A percentile compares a stretch with the other conserved stretches of the same genome.
Conservation (phyloP, 2,888 invertebrate species). For the Macrosoma leucophasiata region DNA sequence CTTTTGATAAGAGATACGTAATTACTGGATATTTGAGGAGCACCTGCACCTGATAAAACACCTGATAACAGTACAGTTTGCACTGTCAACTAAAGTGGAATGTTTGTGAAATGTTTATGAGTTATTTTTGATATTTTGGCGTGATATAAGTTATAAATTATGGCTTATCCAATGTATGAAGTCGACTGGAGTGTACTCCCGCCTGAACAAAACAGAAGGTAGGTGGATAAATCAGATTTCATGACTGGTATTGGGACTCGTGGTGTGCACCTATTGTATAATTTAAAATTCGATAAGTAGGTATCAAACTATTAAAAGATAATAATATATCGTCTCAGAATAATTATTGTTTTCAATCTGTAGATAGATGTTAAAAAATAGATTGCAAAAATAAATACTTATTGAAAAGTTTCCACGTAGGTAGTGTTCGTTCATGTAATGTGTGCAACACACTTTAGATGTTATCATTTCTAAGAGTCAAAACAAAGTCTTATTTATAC, state of each 20-base stretch:
- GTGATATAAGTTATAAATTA: slow-evolving; percentile 37
- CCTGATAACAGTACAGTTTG: slow-evolving; percentile 69
- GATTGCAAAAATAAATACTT: too few relatives aligned
- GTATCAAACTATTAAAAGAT: too few relatives aligned
- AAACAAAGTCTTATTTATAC: slow-evolving; percentile 10
- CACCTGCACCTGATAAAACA: slow-evolving; percentile 67
- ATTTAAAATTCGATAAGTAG: slow-evolving; percentile 1
- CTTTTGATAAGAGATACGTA: slow-evolving; percentile 73
- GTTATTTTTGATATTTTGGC: slow-evolving; percentile 35
- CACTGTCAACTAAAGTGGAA: slow-evolving; percentile 56
- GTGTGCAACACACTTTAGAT: slow-evolving; percentile 18
- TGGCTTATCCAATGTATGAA: slow-evolving; percentile 80
- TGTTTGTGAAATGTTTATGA: slow-evolving; percentile 58
- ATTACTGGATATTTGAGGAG: slow-evolving; percentile 67
- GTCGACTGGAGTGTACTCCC: slow-evolving; percentile 91
- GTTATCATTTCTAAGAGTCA: slow-evolving; percentile 18
- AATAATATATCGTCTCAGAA: slow-evolving; percentile 4
- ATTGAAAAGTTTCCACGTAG: slow-evolving; percentile 44
- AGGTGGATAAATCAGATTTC: slow-evolving; percentile 39
- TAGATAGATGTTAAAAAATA: slow-evolving; percentile 4
- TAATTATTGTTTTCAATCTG: slow-evolving; percentile 1
- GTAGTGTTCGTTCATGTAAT: slow-evolving; percentile 46
- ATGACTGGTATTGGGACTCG: slow-evolving; percentile 1
- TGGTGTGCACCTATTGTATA: neutral
- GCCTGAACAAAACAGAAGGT: slow-evolving; percentile 90